A percentile compares a stretch with the other conserved stretches of the same genome.
Evolutionary conservation across 2,113 vertebrate genomes (phyloP).

Genomic region (Pogona vitticeps): DNA sequence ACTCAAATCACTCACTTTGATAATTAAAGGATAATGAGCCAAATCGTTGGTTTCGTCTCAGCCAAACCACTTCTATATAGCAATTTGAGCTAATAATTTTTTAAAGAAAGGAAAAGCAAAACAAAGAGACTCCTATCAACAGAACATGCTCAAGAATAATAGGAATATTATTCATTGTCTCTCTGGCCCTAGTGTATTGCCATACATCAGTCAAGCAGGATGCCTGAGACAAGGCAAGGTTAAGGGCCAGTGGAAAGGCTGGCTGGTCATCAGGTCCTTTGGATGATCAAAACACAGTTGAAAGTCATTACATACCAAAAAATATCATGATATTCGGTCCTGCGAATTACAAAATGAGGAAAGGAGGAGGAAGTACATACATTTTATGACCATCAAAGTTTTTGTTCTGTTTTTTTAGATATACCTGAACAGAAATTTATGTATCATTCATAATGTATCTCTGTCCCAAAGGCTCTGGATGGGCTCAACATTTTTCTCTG

Average conservation of each 20-base stretch:
- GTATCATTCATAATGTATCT: not conserved
- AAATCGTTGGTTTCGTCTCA: conserved; percentile 67
- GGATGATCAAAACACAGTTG: conserved; percentile 31
- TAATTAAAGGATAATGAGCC: conserved; percentile 81
- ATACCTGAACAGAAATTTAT: not conserved
- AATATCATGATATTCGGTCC: not conserved
- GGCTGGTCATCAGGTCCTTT: not conserved
- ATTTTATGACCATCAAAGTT: not conserved
- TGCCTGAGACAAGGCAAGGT: conserved; percentile 10
- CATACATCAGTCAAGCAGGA: conserved; percentile 51
- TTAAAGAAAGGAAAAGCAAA: conserved; percentile 37
- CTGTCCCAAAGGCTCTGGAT: too few relatives aligned
- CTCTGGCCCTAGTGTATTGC: conserved; percentile 42
- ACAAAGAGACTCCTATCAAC: conserved; percentile 55
- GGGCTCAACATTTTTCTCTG: not conserved
- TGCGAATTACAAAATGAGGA: not conserved
- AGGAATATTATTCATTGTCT: conserved; percentile 49
- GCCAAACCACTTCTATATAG: conserved; percentile 59
- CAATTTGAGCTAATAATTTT: conserved; percentile 67
- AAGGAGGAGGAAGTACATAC: not conserved
- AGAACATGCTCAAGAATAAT: conserved; percentile 49
- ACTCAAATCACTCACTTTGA: conserved; percentile 72
- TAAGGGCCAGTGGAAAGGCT: conserved; percentile 38
- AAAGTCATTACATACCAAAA: too few relatives aligned
- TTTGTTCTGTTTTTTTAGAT: not conserved